These are phyloP conservation scores for Agrypnus murinus DNA, from an alignment of 2,888 invertebrate genomes.

Conservation along the genomic window DNA sequence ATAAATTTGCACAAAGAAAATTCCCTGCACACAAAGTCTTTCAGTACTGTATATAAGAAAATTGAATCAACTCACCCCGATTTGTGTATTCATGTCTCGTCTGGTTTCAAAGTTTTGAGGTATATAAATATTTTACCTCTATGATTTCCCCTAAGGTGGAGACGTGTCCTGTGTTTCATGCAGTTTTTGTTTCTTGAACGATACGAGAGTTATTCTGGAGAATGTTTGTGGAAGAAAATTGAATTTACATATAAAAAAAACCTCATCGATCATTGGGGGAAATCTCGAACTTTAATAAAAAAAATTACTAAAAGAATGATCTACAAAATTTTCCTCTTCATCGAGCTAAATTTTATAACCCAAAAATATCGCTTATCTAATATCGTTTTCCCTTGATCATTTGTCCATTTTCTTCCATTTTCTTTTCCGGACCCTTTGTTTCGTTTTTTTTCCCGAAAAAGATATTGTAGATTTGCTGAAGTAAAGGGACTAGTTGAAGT, in stretches of 20 bases:
- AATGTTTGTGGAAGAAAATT: slow-evolving; percentile 36
- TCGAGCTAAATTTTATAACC: slow-evolving; percentile 31
- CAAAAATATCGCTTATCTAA: slow-evolving; percentile 33
- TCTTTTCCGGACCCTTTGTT: slow-evolving; percentile 34
- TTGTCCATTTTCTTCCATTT: slow-evolving; percentile 38
- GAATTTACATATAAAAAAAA: slow-evolving; percentile 26
- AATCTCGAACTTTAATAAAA: too few relatives aligned
- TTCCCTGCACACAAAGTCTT: slow-evolving; percentile 35
- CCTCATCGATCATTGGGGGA: too few relatives aligned
- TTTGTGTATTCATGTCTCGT: slow-evolving; percentile 45
- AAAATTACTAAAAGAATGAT: slow-evolving; percentile 7
- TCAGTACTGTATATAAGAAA: slow-evolving; percentile 29
- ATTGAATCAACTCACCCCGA: slow-evolving; percentile 43
- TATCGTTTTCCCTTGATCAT: slow-evolving; percentile 38
- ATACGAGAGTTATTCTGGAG: slow-evolving; percentile 18
- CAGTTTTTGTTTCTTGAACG: slow-evolving; percentile 29
- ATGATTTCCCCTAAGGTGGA: slow-evolving; percentile 44
- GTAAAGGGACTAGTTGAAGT: slow-evolving; percentile 34
- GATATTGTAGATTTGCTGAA: slow-evolving; percentile 29
- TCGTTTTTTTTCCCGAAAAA: slow-evolving; percentile 32
- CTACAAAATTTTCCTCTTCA: slow-evolving; percentile 29
- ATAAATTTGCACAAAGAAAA: slow-evolving; percentile 33
- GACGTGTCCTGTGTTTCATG: slow-evolving; percentile 42
- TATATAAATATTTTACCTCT: slow-evolving; percentile 49
- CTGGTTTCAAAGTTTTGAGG: slow-evolving; percentile 44